Evolutionary conservation across 2,888 invertebrate species (phyloP), one percentile per base, ranked within the genome.

Genomic region (Zygaena filipendulae): DNA sequence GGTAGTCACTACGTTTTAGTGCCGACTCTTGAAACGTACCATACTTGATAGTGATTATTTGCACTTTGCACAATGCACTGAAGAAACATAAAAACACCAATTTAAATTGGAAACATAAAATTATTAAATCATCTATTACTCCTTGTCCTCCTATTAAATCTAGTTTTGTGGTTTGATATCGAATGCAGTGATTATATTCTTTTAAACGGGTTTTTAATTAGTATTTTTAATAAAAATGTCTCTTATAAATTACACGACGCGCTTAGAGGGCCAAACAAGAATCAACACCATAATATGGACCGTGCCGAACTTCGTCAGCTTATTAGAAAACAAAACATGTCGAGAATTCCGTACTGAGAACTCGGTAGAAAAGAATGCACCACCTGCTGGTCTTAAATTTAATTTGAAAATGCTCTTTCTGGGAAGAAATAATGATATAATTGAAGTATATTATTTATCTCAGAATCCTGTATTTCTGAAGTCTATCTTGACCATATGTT

Each of bases 251-350:
- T 69, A 63, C 30, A 60, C 64, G n/a, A 59, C 62, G 10, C 64
- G 70, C 11, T 68, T 61, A 2, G 74, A 74, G 40, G 75, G 71
- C 8, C 71, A 71, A 38, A 74, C 68, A 3, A 70, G 60, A 45
- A 68, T 74, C 36, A 61, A 68, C 31, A 74, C 70, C 2, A 58
- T 74, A 43, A 63, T 59, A 52, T 79, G 77, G 77, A 67, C 63
- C 2, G 54, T 77, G 29, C 62, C 69, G 4, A 63, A 69, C 36
- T 75, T 77, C 32, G 49, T 62, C 9, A 46, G 49, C 23, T 36
- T 74, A 3, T 41, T 79, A 16, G 66, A 69, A 37, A 66, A 63
- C 32, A 75, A 69, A 48, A 47, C 47, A 2, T 54, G 43, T 2
- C 45, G 60, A 23, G 77, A 77, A 36, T 63, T 74, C 35, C 67